Percentiles rank a stretch among this genome's conserved stretches.
These are phyloP conservation scores for Fistularia tabacaria DNA, from an alignment of 2,797 vertebrate species.

Conservation along the genomic window DNA sequence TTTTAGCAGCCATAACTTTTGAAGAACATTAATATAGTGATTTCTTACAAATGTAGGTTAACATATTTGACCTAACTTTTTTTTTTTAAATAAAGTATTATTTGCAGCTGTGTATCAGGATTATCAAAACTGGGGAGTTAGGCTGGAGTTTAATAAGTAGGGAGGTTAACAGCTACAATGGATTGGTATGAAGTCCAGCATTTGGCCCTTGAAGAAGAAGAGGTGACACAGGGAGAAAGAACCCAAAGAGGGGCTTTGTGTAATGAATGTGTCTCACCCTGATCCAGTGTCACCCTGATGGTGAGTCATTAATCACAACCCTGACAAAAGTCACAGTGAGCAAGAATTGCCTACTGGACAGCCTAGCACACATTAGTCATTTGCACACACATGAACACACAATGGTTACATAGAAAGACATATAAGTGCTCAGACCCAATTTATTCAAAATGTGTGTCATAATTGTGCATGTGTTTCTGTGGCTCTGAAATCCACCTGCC, in stretches of 20 bases:
- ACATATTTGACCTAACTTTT: no score
- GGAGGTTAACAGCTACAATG: slow-evolving; percentile 53
- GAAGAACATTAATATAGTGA: slow-evolving; percentile 7
- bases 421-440: slow-evolving; percentile 1
- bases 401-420: no score
- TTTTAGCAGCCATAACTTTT: slow-evolving; percentile 45
- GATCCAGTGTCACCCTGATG: slow-evolving; percentile 68
- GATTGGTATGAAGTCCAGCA: slow-evolving; percentile 40
- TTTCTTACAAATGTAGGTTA: no score
- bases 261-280: slow-evolving; percentile 70
- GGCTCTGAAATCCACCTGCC: slow-evolving; percentile 41
- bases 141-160: slow-evolving; percentile 36
- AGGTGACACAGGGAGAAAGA: slow-evolving; percentile 52
- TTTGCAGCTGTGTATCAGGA: no score
- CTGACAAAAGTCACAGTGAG: slow-evolving; percentile 69
- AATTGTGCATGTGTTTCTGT: slow-evolving; percentile 5
- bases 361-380: slow-evolving; percentile 24
- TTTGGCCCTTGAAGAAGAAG: slow-evolving; percentile 58
- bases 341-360: slow-evolving; percentile 50
- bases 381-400: slow-evolving; percentile 9
- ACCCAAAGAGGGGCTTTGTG: slow-evolving; percentile 67
- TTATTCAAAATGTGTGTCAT: slow-evolving; percentile 4
- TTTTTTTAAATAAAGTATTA: no score
- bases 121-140: no score
- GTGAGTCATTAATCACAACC: slow-evolving; percentile 77